phyloP scores from a whole-genome alignment of 2,113 vertebrate species.

The Propithecus coquereli region DNA sequence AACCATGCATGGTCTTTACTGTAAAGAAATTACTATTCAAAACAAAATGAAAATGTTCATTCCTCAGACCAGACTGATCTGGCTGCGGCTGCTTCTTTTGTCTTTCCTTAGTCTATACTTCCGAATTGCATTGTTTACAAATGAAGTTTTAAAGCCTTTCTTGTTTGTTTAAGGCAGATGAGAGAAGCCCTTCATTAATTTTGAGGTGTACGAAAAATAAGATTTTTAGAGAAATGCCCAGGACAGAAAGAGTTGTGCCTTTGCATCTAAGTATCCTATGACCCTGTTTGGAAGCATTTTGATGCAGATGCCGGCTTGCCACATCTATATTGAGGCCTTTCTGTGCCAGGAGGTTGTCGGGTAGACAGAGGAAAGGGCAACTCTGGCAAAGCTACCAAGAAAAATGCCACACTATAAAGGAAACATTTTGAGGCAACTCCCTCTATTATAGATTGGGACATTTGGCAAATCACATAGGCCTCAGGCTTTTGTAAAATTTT shows the following conservation, averaged over 20 bases:
- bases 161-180: not conserved
- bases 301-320: not conserved
- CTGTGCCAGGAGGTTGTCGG: not conserved
- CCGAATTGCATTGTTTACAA: not conserved
- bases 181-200: not conserved
- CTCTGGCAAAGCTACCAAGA: not conserved
- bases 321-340: not conserved
- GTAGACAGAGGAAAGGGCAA: not conserved
- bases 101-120: not conserved
- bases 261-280: not conserved
- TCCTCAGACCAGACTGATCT: not conserved
- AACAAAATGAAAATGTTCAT: not conserved
- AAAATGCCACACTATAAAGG: slow-evolving; percentile 9
- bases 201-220: not conserved
- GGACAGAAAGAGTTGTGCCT: not conserved
- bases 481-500: not conserved
- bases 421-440: slow-evolving; percentile 1
- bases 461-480: slow-evolving; percentile 9
- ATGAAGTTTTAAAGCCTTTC: not conserved
- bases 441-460: slow-evolving; percentile 9
- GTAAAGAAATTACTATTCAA: not conserved
- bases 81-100: not conserved
- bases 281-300: not conserved
- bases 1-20: not conserved
- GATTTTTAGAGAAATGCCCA: not conserved